Evolutionary conservation across 2,113 vertebrate species (phyloP), one percentile per base, ranked within the genome.

Genomic region (Spea multiplicata): DNA sequence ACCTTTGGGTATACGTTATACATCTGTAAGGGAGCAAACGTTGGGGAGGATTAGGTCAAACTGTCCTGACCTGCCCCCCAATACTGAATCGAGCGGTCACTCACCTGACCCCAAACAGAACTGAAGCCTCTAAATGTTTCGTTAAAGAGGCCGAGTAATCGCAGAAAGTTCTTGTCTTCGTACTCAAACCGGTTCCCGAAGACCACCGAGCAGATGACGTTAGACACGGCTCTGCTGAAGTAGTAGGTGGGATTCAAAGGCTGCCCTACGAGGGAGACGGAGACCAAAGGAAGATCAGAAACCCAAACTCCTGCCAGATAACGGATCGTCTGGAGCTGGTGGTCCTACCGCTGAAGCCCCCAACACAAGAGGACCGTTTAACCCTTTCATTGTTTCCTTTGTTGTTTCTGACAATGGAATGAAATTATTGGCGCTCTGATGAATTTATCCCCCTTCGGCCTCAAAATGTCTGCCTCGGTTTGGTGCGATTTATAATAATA

Each of bases 1-100:
- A 95, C 0, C 81, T 67, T 71, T 2, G 95, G 95, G 6, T 95
- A 90, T 80, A 91, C 44, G 80, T 93, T 95, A 74, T 86, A 91
- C 68, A 94, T 4, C 93, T 94, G 82, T 65, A 73, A 47, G 30
- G 46, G 50, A 13, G 12, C 8, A 13, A 75, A 53, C 50, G 30
- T 30, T 30, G 30, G 30, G 30, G 2, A 30, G n/a, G n/a, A n/a
- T n/a, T n/a, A 30, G 30, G 30, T 30, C 30, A 30, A 30, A 30
- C 30, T 30, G 30, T 30, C 30, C 30, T 30, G 30, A 30, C 30
- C 30, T 30, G 30, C 30, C 2, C 30, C 30, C 30, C 30, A 30
- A 30, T 2, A 30, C 30, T 30, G 30, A 30, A 30, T 30, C 30
- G 30, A 59, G 55, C 55, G 55, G 55, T 55, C 13, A 3, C n/a